Conservation (phyloP, 2,113 vertebrate species). For the Emberiza fucata region DNA sequence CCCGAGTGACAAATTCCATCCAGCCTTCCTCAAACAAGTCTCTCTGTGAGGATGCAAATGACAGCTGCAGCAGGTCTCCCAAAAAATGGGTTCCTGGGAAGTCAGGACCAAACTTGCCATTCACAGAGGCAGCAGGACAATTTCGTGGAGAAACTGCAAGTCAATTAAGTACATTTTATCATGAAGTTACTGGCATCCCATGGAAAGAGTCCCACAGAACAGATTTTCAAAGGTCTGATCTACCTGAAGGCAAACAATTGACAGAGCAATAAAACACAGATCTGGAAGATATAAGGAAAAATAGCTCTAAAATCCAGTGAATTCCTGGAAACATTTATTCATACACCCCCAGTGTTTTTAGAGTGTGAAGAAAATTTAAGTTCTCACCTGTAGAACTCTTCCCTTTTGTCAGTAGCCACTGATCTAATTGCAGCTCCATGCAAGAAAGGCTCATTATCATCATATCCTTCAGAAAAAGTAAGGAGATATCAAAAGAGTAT, state of each 20-base stretch:
- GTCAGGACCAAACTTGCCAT: conserved; percentile 79
- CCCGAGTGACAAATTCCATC: conserved; percentile 86
- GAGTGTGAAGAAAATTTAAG: neutral
- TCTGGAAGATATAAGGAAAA: neutral
- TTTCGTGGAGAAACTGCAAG: conserved; percentile 85
- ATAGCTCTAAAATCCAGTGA: neutral
- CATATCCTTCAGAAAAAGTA: conserved; percentile 81
- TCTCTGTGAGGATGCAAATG: conserved; percentile 86
- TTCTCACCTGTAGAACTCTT: conserved; percentile 82
- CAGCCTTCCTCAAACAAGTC: conserved; percentile 89
- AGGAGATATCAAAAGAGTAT: neutral
- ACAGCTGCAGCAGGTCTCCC: conserved; percentile 86
- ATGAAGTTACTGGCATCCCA: neutral
- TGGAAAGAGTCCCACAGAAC: neutral
- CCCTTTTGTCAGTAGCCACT: conserved; percentile 88
- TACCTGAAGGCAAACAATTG: neutral
- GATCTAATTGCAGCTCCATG: conserved; percentile 95
- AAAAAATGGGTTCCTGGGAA: conserved; percentile 87
- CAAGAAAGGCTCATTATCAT: conserved; percentile 92
- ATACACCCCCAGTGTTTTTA: neutral
- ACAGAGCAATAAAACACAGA: neutral
- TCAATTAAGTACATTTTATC: neutral
- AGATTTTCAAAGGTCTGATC: neutral
- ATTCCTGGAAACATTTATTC: neutral
- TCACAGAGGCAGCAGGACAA: conserved; percentile 62